These are phyloP conservation scores for Onychostoma macrolepis DNA, from an alignment of 2,113 vertebrate species.

Conservation along the genomic window DNA sequence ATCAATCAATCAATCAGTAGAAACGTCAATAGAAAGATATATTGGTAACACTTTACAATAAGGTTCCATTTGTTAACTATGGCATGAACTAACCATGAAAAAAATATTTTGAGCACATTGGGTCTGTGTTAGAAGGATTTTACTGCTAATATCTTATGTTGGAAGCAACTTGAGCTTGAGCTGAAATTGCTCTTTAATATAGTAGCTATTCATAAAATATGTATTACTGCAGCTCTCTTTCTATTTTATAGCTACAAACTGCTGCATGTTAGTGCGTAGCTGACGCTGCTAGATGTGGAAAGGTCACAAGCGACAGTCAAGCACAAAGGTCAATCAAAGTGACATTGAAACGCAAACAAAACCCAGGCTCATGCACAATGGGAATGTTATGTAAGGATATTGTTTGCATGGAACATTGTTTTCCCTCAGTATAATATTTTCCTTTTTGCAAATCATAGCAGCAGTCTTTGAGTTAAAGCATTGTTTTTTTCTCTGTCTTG, in stretches of 20 bases:
- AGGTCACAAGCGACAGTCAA: constrained; percentile 16
- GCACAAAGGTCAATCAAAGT: constrained; percentile 22
- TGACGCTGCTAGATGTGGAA: background rate
- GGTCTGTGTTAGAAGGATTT: background rate
- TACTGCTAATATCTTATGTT: background rate
- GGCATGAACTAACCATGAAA: background rate
- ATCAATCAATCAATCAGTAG: background rate
- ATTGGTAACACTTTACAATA: background rate
- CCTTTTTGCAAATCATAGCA: background rate
- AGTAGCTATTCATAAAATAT: background rate
- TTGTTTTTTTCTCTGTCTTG: background rate
- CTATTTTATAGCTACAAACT: constrained; percentile 3
- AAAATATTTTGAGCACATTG: background rate
- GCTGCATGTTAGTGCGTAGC: background rate
- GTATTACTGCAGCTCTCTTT: background rate
- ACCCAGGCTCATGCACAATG: constrained; percentile 15
- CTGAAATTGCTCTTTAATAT: background rate
- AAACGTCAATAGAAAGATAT: background rate
- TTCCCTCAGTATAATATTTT: constrained; percentile 1
- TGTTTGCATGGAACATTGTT: background rate
- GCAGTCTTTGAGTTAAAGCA: too few relatives aligned
- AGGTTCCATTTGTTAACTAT: background rate
- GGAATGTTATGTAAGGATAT: constrained; percentile 17
- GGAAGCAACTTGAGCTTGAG: background rate
- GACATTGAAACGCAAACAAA: constrained; percentile 14